Evolutionary conservation across 2,888 invertebrate species (phyloP), one percentile per base, ranked within the genome.

Genomic region (Eutolmus rufibarbis): DNA sequence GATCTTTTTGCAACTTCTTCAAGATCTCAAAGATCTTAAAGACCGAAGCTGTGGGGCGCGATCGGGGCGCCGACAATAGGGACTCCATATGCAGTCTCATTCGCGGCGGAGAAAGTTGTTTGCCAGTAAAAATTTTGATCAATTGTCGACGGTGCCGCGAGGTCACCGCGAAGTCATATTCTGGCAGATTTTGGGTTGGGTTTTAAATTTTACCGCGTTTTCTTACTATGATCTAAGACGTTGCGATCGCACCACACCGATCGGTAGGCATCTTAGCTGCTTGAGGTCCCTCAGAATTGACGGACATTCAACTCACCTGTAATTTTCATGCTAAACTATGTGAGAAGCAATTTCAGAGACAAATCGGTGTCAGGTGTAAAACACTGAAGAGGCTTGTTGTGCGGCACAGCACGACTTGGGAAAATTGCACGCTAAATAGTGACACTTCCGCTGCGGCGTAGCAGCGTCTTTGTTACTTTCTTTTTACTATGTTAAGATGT

Each of bases 321-420:
- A 81, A 81, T 81, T 81, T 81, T 34, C 56, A 56, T 56, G 81
- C 81, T 34, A 81, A 81, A 81, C 43, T 76, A 77, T 86, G 88
- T 87, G 76, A 66, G 82, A 87, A 86, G 88, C 81, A 87, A 88
- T 79, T 87, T 81, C 86, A 88, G 78, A 88, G 78, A 87, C 81
- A 87, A 87, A 76, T 84, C 74, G 87, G 78, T 88, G 87, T 88
- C 88, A 88, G 87, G 82, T 46, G 43, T 82, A 46, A 66, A 86
- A 86, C 88, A 88, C 86, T 86, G 88, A 66, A 81, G 87, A 78
- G 87, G 85, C 87, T 87, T 86, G 57, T 86, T 87, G 8, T 28
- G 16, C 23, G 19, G 84, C 86, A 23, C 56, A 86, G 88, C 86
- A 88, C 88, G 87, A 76, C 76, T 86, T 74, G 76, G 28, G 84